Conservation (phyloP, 2,797 vertebrate species). For the Centropyge bicolor region DNA sequence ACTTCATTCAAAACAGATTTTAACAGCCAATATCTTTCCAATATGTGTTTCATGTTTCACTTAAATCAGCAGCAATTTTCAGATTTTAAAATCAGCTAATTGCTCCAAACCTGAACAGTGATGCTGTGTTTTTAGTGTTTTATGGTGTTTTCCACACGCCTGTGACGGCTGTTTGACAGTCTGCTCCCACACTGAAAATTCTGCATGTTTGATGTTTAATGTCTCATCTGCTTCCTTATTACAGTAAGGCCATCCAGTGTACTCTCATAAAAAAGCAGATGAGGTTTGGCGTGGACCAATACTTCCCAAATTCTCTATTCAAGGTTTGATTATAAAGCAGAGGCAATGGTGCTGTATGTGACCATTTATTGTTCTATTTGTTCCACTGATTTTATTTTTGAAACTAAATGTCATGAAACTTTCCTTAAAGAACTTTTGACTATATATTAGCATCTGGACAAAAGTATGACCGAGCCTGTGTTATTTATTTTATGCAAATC, state of each 20-base stretch:
- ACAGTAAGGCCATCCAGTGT: slow-evolving; percentile 13
- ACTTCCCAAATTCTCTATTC: slow-evolving; percentile 28
- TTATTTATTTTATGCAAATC: neutral
- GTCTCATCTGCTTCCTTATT: slow-evolving; percentile 16
- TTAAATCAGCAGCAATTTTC: neutral
- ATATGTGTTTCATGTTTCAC: neutral
- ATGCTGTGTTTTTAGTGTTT: neutral
- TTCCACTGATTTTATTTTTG: neutral
- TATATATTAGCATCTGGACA: neutral
- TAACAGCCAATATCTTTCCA: slow-evolving; percentile 17
- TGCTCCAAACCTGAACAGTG: neutral
- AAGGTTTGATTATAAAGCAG: slow-evolving; percentile 24
- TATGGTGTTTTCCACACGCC: neutral
- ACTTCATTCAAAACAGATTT: slow-evolving; percentile 33
- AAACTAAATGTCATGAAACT: neutral
- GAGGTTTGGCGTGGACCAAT: slow-evolving; percentile 2
- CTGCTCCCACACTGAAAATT: no score
- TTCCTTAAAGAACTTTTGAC: no score
- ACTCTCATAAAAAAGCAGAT: slow-evolving; percentile 56
- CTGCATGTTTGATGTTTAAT: slow-evolving; percentile 25
- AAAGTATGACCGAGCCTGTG: neutral
- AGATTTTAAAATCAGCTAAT: neutral
- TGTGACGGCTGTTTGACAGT: neutral
- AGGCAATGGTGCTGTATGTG: neutral
- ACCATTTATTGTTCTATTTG: neutral